Percentiles rank a stretch among this genome's conserved stretches.
Conservation (phyloP, 2,888 invertebrate genomes). For the Brenthis ino region DNA sequence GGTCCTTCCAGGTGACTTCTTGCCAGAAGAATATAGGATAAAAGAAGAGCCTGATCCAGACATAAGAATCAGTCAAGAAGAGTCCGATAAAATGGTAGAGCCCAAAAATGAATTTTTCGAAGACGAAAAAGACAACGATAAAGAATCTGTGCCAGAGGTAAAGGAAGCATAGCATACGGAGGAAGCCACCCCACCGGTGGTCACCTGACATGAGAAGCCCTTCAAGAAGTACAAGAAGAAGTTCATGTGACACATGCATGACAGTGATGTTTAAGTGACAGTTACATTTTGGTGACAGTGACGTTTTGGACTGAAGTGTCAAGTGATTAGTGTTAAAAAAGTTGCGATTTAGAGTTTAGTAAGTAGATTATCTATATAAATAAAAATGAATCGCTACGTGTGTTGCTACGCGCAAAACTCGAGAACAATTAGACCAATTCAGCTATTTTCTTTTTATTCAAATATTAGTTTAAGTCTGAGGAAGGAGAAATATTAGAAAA, state of each 20-base stretch:
- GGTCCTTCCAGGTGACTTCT: constrained; percentile 83
- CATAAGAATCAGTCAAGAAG: constrained; percentile 87
- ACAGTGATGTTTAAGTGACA: constrained; percentile 16
- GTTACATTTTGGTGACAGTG: constrained; percentile 5
- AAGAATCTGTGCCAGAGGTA: constrained; percentile 76
- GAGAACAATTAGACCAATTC: too few species aligned
- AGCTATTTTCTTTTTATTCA: too few species aligned
- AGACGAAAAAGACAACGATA: constrained; percentile 95
- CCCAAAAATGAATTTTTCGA: constrained; percentile 94
- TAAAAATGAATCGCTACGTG: too few species aligned
- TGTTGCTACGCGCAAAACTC: too few species aligned
- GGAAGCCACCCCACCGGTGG: constrained; percentile 57
- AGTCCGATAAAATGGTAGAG: constrained; percentile 92
- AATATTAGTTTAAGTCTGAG: too few species aligned
- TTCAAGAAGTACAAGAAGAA: constrained; percentile 40
- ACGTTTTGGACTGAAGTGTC: background rate
- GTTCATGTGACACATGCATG: constrained; percentile 20
- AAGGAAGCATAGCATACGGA: constrained; percentile 73
- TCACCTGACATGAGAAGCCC: constrained; percentile 58
- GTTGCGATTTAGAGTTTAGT: too few species aligned
- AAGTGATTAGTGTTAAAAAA: too few species aligned
- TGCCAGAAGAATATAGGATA: constrained; percentile 87
- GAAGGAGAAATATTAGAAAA: too few species aligned
- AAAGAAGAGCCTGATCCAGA: constrained; percentile 93
- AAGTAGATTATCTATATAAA: too few species aligned